Evolutionary conservation across 2,113 vertebrate genomes (phyloP), one percentile per base, ranked within the genome.

Genomic region (Piprites chloris): DNA sequence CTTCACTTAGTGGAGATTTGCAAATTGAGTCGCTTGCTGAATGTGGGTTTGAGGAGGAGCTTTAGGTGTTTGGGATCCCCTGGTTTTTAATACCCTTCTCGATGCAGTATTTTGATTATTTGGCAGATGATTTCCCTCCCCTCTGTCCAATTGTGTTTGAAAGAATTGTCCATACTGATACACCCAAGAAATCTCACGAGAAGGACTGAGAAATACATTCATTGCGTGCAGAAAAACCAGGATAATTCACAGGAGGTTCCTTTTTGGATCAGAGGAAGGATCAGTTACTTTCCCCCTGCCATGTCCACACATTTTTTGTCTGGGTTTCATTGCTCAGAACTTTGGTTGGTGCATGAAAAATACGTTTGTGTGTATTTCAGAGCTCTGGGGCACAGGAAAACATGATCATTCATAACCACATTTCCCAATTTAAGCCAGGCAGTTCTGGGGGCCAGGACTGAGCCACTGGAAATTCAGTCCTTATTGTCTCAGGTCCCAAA

Each of bases 311-410:
- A 0, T 71, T 75, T 75, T 41, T 65, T 74, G 81, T 89, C 87
- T 91, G 93, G 77, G 85, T 87, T 94, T 97, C 91, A 78, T 93
- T 73, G 91, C 72, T 33, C 67, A 49, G 58, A 49, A 83, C 61
- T 82, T 46, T 11, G 33, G 67, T 11, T 41, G 84, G 77, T 56
- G 93, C 95, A 79, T 85, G 87, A 53, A 72, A 89, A 96, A 82
- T 56, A 91, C 2, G 59, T 39, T 75, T 91, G 52, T 66, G 72
- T 58, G 76, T 42, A 19, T 74, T 74, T 66, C 79, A 79, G 93
- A 91, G 88, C 88, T 93, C 82, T 85, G 82, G 82, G 95, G 95
- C 93, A 50, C 90, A 44, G 17, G 87, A 91, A 91, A 91, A 62
- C 11, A 11, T 55, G 49, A n/a, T 33, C 7, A 24, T 67, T 96